Percentiles rank a stretch among this genome's conserved stretches.
Conservation (phyloP, 2,797 vertebrate genomes). For the Pagetopsis macropterus region DNA sequence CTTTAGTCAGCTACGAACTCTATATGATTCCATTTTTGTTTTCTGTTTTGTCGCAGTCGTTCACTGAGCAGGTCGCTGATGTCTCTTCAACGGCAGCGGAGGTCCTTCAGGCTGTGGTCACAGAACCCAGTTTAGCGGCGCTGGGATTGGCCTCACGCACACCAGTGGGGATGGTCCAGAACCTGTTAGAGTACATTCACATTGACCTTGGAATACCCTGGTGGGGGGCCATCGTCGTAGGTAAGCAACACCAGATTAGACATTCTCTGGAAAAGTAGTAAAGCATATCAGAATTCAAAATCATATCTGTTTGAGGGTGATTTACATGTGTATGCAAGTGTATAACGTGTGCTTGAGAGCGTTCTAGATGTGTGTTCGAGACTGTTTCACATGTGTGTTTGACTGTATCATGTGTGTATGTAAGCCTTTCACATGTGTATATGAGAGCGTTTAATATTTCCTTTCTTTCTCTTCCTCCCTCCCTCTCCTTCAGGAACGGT, state of each 20-base stretch:
- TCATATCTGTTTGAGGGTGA: too few species aligned
- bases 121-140: slow-evolving; percentile 84
- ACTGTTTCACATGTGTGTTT: too few species aligned
- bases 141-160: slow-evolving; percentile 85
- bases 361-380: too few species aligned
- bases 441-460: not conserved
- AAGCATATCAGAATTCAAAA: too few species aligned
- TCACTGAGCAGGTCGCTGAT: slow-evolving; percentile 67
- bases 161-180: slow-evolving; percentile 90
- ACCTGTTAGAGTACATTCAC: slow-evolving; percentile 87
- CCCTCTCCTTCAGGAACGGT: slow-evolving; percentile 80
- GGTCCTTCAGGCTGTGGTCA: slow-evolving; percentile 70
- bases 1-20: not conserved
- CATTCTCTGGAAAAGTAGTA: not conserved
- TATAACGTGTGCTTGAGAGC: too few species aligned
- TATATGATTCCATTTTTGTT: not conserved
- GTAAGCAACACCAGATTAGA: slow-evolving; percentile 69
- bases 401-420: too few species aligned
- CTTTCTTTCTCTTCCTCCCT: not conserved
- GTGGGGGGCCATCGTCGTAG: slow-evolving; percentile 92
- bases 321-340: too few species aligned
- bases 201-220: slow-evolving; percentile 88
- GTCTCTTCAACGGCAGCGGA: slow-evolving; percentile 75
- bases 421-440: too few species aligned
- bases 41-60: slow-evolving; percentile 37